Conservation (phyloP, 1,140 invertebrate genomes). For the Pseudoatta argentina region DNA sequence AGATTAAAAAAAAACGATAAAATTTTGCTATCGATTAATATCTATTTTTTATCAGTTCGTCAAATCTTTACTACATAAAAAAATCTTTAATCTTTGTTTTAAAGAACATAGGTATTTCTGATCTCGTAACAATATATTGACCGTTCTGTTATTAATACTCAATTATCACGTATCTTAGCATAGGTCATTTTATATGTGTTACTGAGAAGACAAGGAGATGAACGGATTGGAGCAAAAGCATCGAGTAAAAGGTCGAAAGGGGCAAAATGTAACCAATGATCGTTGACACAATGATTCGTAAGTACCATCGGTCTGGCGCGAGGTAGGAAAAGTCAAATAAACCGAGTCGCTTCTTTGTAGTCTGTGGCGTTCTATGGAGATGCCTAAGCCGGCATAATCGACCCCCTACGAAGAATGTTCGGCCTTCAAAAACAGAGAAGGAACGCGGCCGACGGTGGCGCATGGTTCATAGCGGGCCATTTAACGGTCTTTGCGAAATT, state of each 20-base stretch:
- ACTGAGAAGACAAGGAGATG: too few relatives aligned
- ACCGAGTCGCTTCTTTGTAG: constrained; percentile 62
- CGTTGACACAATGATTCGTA: neutral
- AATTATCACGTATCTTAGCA: neutral
- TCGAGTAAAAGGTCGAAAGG: neutral
- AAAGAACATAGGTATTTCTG: constrained; percentile 1
- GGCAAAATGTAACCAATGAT: neutral
- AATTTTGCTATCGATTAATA: neutral
- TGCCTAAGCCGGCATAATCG: constrained; percentile 66
- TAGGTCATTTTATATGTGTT: too few relatives aligned
- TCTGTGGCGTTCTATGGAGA: constrained; percentile 41
- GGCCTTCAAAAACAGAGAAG: constrained; percentile 84
- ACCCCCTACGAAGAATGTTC: constrained; percentile 82
- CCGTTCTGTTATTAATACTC: neutral
- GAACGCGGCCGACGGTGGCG: constrained; percentile 73
- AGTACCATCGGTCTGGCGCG: neutral
- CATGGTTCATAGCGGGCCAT: constrained; percentile 83
- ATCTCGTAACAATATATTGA: neutral
- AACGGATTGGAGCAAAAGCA: neutral
- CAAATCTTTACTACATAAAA: neutral
- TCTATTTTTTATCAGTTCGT: neutral
- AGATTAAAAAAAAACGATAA: neutral
- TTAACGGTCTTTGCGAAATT: constrained; percentile 86
- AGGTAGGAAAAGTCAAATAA: constrained; percentile 51
- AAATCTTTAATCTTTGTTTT: neutral